A percentile compares a stretch with the other conserved stretches of the same genome.
phyloP scores from a whole-genome alignment of 2,797 vertebrate genomes.

The Sebastes hubbsi region DNA sequence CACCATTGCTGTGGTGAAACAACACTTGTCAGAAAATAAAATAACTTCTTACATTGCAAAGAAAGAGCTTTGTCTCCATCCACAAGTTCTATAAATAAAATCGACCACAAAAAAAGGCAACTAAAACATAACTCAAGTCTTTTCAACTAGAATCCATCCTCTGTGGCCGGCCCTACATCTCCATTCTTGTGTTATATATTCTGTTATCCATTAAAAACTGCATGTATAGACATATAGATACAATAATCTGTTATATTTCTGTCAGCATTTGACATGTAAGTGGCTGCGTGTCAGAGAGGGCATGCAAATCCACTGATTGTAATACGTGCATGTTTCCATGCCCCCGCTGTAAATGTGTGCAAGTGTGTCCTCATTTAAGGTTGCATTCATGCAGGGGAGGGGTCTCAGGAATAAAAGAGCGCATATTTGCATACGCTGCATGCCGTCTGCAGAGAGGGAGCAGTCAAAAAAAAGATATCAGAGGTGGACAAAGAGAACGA shows the following conservation, averaged over 20 bases:
- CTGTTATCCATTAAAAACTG: background rate
- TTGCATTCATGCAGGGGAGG: constrained; percentile 83
- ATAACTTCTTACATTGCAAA: background rate
- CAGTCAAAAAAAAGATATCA: constrained; percentile 84
- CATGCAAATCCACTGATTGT: constrained; percentile 73
- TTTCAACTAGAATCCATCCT: background rate
- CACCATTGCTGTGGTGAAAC: constrained; percentile 8
- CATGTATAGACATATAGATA: background rate
- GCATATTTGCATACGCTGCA: constrained; percentile 91
- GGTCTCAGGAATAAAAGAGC: constrained; percentile 83
- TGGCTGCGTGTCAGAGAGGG: constrained; percentile 59
- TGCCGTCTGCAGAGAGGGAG: constrained; percentile 84
- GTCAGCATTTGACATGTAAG: constrained; percentile 44
- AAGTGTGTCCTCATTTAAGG: constrained; percentile 89
- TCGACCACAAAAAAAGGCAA: background rate
- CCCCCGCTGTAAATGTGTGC: constrained; percentile 65
- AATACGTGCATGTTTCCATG: constrained; percentile 65
- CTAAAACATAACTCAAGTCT: background rate
- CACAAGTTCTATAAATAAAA: background rate
- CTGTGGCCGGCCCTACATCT: background rate
- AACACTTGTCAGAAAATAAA: constrained; percentile 21
- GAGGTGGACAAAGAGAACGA: constrained; percentile 80
- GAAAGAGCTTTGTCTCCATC: constrained; percentile 9
- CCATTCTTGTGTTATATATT: background rate
- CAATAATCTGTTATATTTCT: constrained; percentile 20